Percentiles rank a stretch among this genome's conserved stretches.
phyloP scores from a whole-genome alignment of 2,797 vertebrate genomes.

The Falco berigora region DNA sequence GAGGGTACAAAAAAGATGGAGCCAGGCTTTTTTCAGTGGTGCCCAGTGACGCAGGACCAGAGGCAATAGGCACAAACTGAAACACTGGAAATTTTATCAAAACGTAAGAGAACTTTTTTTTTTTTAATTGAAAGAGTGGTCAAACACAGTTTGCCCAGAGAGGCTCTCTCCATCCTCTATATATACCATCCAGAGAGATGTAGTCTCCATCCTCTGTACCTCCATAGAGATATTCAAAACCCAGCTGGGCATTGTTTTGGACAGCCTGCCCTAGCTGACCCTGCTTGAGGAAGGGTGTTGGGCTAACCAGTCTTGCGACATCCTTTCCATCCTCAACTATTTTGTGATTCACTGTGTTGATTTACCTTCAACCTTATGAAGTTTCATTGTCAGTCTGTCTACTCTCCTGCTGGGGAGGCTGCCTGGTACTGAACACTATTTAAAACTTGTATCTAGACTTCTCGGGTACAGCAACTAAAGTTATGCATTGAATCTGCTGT shows the following conservation, averaged over 20 bases:
- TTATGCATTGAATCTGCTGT: neutral
- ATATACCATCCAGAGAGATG: neutral
- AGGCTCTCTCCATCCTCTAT: neutral
- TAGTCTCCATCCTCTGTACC: neutral
- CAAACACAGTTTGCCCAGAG: neutral
- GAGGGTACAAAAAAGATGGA: too few relatives aligned
- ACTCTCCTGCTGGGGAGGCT: neutral
- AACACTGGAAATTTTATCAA: neutral
- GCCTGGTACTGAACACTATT: neutral
- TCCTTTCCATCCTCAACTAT: too few relatives aligned
- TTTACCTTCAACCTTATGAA: neutral
- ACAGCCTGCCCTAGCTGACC: too few relatives aligned
- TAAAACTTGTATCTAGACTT: neutral
- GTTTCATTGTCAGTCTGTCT: neutral
- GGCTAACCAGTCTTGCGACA: too few relatives aligned
- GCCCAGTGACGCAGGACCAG: too few relatives aligned
- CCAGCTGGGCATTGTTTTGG: too few relatives aligned
- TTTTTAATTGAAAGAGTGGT: neutral
- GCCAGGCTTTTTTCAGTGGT: too few relatives aligned
- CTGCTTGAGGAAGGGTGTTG: too few relatives aligned
- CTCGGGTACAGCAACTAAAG: neutral
- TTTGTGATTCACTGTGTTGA: neutral
- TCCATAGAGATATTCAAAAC: neutral
- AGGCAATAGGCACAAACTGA: too few relatives aligned
- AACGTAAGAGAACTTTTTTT: neutral